Conservation (phyloP, 2,797 vertebrate genomes). For the Tamandua tetradactyla region DNA sequence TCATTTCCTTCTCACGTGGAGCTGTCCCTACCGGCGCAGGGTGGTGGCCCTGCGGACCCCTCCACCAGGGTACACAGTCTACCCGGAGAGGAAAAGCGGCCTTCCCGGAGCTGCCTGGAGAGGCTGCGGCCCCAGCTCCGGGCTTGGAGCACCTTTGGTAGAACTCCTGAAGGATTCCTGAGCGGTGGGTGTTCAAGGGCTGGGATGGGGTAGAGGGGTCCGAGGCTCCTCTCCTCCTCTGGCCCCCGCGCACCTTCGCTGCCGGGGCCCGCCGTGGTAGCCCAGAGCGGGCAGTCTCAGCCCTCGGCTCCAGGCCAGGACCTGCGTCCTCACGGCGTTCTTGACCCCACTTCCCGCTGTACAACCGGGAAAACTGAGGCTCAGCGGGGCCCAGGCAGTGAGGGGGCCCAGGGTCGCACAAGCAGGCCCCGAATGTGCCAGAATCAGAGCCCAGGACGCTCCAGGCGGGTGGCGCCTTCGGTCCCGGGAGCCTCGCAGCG, state of each 20-base stretch:
- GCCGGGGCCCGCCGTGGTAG: neutral
- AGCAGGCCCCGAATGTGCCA: neutral
- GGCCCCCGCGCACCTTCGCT: neutral
- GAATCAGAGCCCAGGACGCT: neutral
- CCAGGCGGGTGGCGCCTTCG: neutral
- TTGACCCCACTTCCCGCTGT: neutral
- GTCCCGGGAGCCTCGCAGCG: fast-evolving
- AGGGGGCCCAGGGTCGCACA: fast-evolving
- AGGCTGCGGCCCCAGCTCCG: neutral
- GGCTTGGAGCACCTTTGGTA: neutral
- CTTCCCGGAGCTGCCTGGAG: fast-evolving
- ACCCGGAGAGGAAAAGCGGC: neutral
- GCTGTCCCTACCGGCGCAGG: fast-evolving
- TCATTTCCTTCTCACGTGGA: neutral
- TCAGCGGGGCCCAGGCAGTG: neutral
- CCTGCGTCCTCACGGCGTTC: fast-evolving
- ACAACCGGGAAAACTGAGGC: neutral
- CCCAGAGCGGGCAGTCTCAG: neutral
- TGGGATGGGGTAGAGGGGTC: neutral
- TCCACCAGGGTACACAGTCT: fast-evolving
- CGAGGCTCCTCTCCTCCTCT: neutral
- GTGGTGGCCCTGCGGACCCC: neutral
- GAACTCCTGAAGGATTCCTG: neutral
- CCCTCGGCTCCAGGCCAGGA: neutral
- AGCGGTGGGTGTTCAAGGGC: too few species aligned